Evolutionary conservation across 2,113 vertebrate genomes (phyloP).

Genomic region (Probosciger aterrimus): DNA sequence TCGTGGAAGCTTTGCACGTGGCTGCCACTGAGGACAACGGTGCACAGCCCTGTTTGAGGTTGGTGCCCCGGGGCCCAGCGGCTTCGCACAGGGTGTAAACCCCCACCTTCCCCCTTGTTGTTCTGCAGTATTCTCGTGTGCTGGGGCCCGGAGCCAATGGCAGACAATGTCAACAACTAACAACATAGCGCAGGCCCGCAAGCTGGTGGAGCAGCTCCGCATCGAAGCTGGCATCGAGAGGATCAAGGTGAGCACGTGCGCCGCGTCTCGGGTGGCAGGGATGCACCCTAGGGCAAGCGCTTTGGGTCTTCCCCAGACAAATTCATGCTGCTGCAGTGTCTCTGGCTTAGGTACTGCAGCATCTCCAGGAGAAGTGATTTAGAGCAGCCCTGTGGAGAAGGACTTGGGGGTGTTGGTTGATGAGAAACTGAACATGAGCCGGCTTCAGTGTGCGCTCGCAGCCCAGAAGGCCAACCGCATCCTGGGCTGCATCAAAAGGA

Average conservation of each 20-base stretch:
- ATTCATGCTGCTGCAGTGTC: background rate
- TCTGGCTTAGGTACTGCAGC: background rate
- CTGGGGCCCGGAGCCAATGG: constrained; percentile 73
- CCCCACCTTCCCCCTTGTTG: background rate
- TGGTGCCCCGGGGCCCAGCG: accelerated
- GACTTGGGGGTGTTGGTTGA: background rate
- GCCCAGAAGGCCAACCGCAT: background rate
- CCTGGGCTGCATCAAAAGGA: background rate
- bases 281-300: accelerated
- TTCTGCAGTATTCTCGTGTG: constrained; percentile 11
- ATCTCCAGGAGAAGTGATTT: background rate
- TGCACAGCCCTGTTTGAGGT: background rate
- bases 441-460: background rate
- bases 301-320: background rate
- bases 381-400: background rate
- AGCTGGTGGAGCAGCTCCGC: constrained; percentile 97
- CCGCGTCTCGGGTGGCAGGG: accelerated
- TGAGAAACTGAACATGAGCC: background rate
- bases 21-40: accelerated
- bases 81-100: accelerated
- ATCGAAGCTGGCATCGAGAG: constrained; percentile 92
- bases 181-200: constrained; percentile 93
- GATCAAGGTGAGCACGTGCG: constrained; percentile 83
- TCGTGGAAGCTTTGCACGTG: background rate
- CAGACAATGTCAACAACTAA: constrained; percentile 92